Evolutionary conservation across 2,113 vertebrate genomes (phyloP).

Genomic region (Paraplagusia blochii): DNA sequence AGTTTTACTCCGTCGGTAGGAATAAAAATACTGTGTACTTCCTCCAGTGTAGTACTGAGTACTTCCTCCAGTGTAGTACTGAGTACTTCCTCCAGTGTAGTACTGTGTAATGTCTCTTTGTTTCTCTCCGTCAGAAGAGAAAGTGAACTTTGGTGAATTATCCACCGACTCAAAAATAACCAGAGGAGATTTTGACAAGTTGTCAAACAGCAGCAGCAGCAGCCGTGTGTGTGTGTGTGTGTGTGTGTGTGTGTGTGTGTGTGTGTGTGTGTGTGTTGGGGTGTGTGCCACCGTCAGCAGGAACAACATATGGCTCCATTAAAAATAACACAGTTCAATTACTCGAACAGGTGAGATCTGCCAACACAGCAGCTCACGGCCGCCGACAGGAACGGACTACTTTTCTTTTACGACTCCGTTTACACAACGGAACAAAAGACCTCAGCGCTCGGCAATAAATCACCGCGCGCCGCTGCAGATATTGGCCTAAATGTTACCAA

Average conservation of each 20-base stretch:
- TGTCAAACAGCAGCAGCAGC: slow-evolving; percentile 42
- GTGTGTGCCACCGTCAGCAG: slow-evolving; percentile 55
- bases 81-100: not conserved
- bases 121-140: not conserved
- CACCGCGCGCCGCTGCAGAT: not conserved
- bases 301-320: slow-evolving; percentile 65
- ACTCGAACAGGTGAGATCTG: slow-evolving; percentile 51
- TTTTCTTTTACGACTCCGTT: slow-evolving; percentile 42
- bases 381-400: slow-evolving; percentile 13
- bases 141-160: slow-evolving; percentile 14
- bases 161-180: slow-evolving; percentile 14
- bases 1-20: too few relatives aligned
- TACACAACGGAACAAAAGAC: slow-evolving; percentile 1
- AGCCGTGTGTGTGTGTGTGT: slow-evolving; percentile 19
- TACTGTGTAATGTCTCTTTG: not conserved
- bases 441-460: not conserved
- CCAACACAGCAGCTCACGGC: slow-evolving; percentile 40
- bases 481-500: too few relatives aligned
- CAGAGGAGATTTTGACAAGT: slow-evolving; percentile 39
- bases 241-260: slow-evolving; percentile 15
- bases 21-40: too few relatives aligned
- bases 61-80: too few relatives aligned
- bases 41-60: too few relatives aligned
- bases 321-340: slow-evolving; percentile 65
- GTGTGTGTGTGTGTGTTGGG: too few relatives aligned